Evolutionary conservation across 2,113 vertebrate genomes (phyloP), one percentile per base, ranked within the genome.

Genomic region (Edolisoma coerulescens): DNA sequence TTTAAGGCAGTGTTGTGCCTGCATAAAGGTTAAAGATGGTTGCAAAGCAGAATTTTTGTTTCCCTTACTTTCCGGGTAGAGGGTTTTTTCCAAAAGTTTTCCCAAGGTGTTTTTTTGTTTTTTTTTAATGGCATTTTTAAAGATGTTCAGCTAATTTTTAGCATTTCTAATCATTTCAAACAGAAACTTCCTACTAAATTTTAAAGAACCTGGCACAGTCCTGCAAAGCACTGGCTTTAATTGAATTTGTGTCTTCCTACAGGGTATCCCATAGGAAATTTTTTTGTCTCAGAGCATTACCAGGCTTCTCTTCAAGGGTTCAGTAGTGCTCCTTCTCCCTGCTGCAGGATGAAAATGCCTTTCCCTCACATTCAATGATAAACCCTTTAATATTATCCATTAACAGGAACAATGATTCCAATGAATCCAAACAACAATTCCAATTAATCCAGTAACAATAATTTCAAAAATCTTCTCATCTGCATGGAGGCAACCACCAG

Each of bases 381-480:
- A 81, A 83, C 2, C 5, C 14, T 87, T 63, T n/a, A 44, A 76
- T 0, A 0, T 13, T 45, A 42, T 13, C 14, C 20, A 27, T 28
- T 19, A 27, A 17, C 30, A 84, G 30, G 17, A 70, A 33, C 10
- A 37, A 56, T 22, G 65, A 52, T 28, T 54, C 60, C 4, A 7
- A 17, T 12, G 17, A 42, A 52, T 7, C 37, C 22, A 71, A 82
- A 30, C 7, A 49, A 64, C 15, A 65, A 60, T 32, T 59, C 60
- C 4, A 5, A 21, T 37, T 12, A 44, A 68, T 14, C 53, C 15
- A 71, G n/a, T 15, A 41, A 53, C 33, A 26, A 35, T 23, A 49
- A 19, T 18, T 49, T 26, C 2, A 5, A 21, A 80, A 81, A 39
- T 16, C 9, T 12, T 22, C 0, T 0, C 2, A 15, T 54, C 84